phyloP scores from a whole-genome alignment of 2,797 vertebrate genomes.

The Podargus strigoides region DNA sequence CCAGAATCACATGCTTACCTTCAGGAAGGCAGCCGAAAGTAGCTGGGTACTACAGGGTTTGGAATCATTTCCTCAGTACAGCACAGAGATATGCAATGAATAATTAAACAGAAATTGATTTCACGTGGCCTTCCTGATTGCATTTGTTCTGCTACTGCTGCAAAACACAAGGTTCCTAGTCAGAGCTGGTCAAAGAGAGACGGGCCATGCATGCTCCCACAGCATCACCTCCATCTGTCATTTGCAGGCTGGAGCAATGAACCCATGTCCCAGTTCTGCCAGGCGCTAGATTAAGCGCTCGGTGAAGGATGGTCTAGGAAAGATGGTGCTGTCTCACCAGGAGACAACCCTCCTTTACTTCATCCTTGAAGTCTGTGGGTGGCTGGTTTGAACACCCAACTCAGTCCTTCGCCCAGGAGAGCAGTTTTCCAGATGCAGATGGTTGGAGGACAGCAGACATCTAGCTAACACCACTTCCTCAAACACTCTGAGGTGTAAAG shows the following conservation, averaged over 20 bases:
- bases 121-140: neutral
- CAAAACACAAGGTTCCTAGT: neutral
- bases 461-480: neutral
- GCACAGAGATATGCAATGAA: slow-evolving; percentile 24
- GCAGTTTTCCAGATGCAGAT: neutral
- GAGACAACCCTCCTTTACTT: neutral
- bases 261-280: rapidly evolving
- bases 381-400: neutral
- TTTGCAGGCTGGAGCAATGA: neutral
- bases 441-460: neutral
- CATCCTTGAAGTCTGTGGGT: neutral
- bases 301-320: neutral
- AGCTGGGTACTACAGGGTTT: neutral
- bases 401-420: neutral
- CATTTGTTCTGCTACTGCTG: slow-evolving; percentile 6
- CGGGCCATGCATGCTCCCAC: rapidly evolving
- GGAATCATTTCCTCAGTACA: slow-evolving; percentile 9
- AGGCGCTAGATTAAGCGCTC: neutral
- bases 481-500: neutral
- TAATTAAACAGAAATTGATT: slow-evolving; percentile 55
- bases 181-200: neutral
- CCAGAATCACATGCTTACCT: neutral
- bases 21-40: slow-evolving; percentile 18
- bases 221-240: rapidly evolving
- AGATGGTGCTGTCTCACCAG: neutral